A percentile compares a stretch with the other conserved stretches of the same genome.
Conservation (phyloP, 2,797 vertebrate genomes). For the Anniella stebbinsi region DNA sequence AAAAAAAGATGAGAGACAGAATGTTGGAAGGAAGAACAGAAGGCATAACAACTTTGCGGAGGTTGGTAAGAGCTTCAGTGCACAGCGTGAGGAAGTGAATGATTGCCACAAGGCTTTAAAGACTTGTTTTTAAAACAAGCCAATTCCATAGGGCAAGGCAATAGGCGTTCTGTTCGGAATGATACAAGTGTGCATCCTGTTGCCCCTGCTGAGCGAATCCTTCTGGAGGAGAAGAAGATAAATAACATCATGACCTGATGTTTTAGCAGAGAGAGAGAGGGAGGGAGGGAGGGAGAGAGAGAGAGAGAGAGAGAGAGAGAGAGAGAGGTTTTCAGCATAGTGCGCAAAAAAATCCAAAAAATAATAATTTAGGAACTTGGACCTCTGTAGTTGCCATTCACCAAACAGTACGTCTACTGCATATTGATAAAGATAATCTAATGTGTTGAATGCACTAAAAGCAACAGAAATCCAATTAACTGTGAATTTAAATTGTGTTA, state of each 20-base stretch:
- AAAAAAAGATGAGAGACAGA: not conserved
- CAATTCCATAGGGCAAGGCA: not conserved
- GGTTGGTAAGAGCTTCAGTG: not conserved
- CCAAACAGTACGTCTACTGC: slow-evolving; percentile 51
- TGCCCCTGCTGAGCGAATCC: slow-evolving; percentile 18
- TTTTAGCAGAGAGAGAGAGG: slow-evolving; percentile 46
- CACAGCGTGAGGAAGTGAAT: not conserved
- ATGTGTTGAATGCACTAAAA: slow-evolving; percentile 59
- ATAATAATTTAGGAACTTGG: slow-evolving; percentile 26
- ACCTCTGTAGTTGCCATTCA: slow-evolving; percentile 54
- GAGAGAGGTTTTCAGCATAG: slow-evolving; percentile 47
- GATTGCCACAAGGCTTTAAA: not conserved
- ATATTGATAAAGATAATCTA: slow-evolving; percentile 58
- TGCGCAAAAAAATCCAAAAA: not conserved
- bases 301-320: too few species aligned
- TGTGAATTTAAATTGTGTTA: slow-evolving; percentile 16
- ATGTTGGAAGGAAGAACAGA: not conserved
- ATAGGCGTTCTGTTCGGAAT: not conserved
- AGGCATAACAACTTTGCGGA: not conserved
- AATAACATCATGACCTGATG: slow-evolving; percentile 28
- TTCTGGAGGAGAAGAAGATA: slow-evolving; percentile 51
- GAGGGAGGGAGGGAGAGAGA: too few species aligned
- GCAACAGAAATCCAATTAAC: slow-evolving; percentile 67
- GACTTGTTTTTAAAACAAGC: not conserved
- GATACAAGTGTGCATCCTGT: not conserved